Evolutionary conservation across 2,888 invertebrate genomes (phyloP), one percentile per base, ranked within the genome.

Genomic region (Amiota minor): DNA sequence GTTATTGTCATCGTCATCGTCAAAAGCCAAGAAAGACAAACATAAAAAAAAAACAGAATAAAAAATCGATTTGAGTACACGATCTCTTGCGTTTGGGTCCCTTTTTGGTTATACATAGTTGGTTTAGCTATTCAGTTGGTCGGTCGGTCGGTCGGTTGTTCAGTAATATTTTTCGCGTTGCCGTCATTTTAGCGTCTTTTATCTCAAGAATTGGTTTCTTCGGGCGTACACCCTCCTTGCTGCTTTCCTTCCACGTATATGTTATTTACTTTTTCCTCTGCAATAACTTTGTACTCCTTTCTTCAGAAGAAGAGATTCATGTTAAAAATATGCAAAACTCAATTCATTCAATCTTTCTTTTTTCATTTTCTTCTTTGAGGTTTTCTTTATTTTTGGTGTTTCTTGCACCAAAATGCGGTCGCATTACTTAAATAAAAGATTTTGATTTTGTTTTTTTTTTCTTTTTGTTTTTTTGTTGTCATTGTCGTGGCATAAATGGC

Each of bases 401-500:
- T 9, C 61, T 61, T 62, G 45, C 45, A 45, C 9, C 14, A 23
- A 62, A 35, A 62, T 56, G 56, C 56, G 56, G 9, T 20, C 59
- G 12, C 59, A 59, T 20, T 20, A n/a, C 59, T 18, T 59, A 20
- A 59, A 59, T 12, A 12, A 59, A 20, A 59, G 59, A 35, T 59
- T 59, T 59, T 53, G n/a, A 53, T 14, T 53, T 53, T 53, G 53
- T 12, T 53, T 6, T n/a, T 6, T 11, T 14, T 6, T 53, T n/a
- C 50, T 53, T 14, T 1, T 16, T 59, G 59, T 9, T 20, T 2
- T n/a, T 16, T 20, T 14, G 9, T 67, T 84, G 86, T 78, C 84
- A n/a, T n/a, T n/a, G 81, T 85, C 83, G 83, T 83, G 83, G 85
- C 83, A 83, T 83, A 83, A 83, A 83, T 83, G 83, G 86, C 83